Percentiles rank a stretch among this genome's conserved stretches.
These are phyloP conservation scores for Rhabditophanes sp. DNA, from an alignment of 2,888 invertebrate species.

Conservation along the genomic window DNA sequence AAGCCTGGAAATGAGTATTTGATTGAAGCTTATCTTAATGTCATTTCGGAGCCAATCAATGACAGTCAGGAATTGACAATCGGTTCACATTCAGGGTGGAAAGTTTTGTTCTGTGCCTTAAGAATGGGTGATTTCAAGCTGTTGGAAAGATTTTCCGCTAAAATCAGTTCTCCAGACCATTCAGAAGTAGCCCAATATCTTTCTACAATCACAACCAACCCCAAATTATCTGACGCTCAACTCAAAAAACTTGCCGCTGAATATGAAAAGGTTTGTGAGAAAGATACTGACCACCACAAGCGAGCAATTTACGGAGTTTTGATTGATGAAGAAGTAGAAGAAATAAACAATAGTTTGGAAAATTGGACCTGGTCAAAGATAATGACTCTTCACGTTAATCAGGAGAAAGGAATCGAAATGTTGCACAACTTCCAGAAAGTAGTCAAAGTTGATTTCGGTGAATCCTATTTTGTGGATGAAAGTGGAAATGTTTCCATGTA, in stretches of 20 bases:
- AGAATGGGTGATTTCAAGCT: conserved; percentile 16
- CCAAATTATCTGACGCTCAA: too few species aligned
- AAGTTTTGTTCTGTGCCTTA: conserved; percentile 14
- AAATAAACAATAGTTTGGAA: conserved; percentile 28
- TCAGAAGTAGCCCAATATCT: too few species aligned
- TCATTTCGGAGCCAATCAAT: too few species aligned
- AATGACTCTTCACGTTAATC: conserved; percentile 24
- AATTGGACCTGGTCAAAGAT: conserved; percentile 41
- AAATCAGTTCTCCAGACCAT: too few species aligned
- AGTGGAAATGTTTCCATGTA: conserved; percentile 23
- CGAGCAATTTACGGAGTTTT: conserved; percentile 28
- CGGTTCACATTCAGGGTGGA: conserved; percentile 19
- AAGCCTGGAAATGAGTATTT: conserved; percentile 29
- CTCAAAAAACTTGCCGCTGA: conserved; percentile 32
- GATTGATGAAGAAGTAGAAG: conserved; percentile 24
- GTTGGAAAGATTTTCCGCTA: conserved; percentile 11
- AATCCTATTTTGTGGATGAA: conserved; percentile 32
- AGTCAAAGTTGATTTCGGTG: conserved; percentile 37
- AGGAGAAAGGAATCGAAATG: conserved; percentile 17
- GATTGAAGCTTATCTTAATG: conserved; percentile 36
- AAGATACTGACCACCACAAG: conserved; percentile 27
- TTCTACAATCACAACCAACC: too few species aligned
- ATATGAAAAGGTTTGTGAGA: conserved; percentile 29
- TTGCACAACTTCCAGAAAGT: conserved; percentile 31
- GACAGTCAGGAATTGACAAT: conserved; percentile 14